Evolutionary conservation across 2,113 vertebrate genomes (phyloP).

Genomic region (Platysternon megacephalum): DNA sequence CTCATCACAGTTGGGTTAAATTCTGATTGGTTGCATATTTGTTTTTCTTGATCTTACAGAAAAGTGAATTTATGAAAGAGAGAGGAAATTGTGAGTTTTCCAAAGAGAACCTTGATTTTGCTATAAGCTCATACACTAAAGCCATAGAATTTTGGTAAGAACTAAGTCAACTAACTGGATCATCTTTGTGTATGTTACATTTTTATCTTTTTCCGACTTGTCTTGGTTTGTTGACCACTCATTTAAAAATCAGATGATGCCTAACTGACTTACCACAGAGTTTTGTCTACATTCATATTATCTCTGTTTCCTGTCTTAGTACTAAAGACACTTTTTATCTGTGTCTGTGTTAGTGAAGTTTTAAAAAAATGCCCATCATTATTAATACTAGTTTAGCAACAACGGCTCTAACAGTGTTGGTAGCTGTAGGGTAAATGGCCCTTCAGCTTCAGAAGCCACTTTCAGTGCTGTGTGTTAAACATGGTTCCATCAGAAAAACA

Average conservation of each 20-base stretch:
- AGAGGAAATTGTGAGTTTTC: constrained; percentile 88
- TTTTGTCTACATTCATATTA: background rate
- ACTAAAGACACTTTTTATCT: background rate
- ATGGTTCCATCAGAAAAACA: background rate
- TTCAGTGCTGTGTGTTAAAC: background rate
- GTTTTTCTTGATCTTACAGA: constrained; percentile 76
- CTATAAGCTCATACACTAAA: constrained; percentile 86
- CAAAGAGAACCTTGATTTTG: constrained; percentile 80
- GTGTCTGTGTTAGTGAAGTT: background rate
- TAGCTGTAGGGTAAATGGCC: background rate
- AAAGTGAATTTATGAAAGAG: constrained; percentile 87
- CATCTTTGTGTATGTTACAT: background rate
- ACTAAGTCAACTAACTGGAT: background rate
- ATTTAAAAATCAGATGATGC: background rate
- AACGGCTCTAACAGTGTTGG: background rate
- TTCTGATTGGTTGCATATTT: background rate
- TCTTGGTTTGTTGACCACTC: background rate
- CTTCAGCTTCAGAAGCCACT: background rate
- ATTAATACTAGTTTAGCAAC: background rate
- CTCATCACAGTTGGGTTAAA: background rate
- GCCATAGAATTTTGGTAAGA: constrained; percentile 90
- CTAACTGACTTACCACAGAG: background rate
- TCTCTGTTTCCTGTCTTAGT: background rate
- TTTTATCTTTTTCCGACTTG: background rate
- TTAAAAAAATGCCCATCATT: background rate